These are phyloP conservation scores for Caerostris darwini DNA, from an alignment of 1,140 invertebrate species.

Conservation along the genomic window DNA sequence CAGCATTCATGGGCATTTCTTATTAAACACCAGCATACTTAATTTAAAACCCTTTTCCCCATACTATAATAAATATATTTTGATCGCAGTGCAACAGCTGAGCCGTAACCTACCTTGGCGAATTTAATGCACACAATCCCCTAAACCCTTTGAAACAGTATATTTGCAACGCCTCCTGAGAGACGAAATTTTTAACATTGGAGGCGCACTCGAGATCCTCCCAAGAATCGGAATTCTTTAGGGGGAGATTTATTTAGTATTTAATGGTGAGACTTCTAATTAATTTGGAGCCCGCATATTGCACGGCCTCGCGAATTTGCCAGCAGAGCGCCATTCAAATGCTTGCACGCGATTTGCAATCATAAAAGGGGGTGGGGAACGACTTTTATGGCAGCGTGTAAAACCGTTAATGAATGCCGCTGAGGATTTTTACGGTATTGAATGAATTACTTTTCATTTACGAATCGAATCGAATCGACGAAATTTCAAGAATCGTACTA, in stretches of 20 bases:
- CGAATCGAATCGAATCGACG: too few species aligned
- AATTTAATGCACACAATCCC: not conserved
- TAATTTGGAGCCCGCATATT: not conserved
- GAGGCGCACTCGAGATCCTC: not conserved
- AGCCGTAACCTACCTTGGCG: too few species aligned
- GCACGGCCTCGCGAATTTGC: not conserved
- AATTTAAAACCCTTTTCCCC: too few species aligned
- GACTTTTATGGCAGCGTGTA: not conserved
- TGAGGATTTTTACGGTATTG: not conserved
- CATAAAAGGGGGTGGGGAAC: not conserved
- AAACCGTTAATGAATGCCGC: not conserved
- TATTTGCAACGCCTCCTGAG: not conserved
- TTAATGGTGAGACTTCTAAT: constrained; percentile 8
- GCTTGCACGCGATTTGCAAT: not conserved
- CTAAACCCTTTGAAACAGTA: not conserved
- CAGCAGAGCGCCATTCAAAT: not conserved
- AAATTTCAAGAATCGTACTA: too few species aligned
- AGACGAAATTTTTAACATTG: not conserved
- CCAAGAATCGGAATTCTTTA: not conserved
- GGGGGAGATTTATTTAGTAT: not conserved
- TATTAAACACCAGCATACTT: too few species aligned
- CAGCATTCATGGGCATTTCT: too few species aligned
- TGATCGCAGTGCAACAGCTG: too few species aligned
- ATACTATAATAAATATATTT: too few species aligned
- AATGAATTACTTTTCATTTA: too few species aligned